Percentiles rank a stretch among this genome's conserved stretches.
phyloP scores from a whole-genome alignment of 2,113 vertebrate genomes.

The Argyrosomus japonicus region DNA sequence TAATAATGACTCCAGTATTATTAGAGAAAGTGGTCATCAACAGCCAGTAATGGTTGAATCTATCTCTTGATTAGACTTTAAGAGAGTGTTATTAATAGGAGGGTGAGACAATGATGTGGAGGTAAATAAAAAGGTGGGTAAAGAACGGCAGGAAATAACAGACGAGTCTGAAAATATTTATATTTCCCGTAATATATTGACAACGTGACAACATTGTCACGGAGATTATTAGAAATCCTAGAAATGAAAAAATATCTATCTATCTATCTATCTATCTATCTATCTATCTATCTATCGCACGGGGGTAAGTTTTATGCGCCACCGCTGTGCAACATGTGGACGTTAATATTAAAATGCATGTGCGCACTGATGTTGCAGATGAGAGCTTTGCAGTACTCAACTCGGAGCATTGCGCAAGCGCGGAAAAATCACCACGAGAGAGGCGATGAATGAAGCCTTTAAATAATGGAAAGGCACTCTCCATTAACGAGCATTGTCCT shows the following conservation, averaged over 20 bases:
- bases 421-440: neutral
- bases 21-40: neutral
- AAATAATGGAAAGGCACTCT: slow-evolving; percentile 66
- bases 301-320: neutral
- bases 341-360: slow-evolving; percentile 1
- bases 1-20: slow-evolving; percentile 19
- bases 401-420: slow-evolving; percentile 57
- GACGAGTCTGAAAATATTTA: neutral
- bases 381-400: neutral
- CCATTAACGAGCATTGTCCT: slow-evolving; percentile 86
- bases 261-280: slow-evolving; percentile 11
- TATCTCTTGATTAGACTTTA: neutral
- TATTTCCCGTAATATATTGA: neutral
- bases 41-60: neutral
- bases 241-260: slow-evolving; percentile 3
- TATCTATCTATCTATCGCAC: slow-evolving; percentile 2
- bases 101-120: neutral
- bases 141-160: neutral
- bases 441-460: slow-evolving; percentile 48
- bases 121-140: neutral
- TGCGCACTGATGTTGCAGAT: neutral
- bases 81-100: neutral
- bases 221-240: neutral
- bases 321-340: slow-evolving; percentile 19
- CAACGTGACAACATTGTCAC: neutral